Evolutionary conservation across 1,140 invertebrate genomes (phyloP), one percentile per base, ranked within the genome.

Genomic region (Drosophila miranda): DNA sequence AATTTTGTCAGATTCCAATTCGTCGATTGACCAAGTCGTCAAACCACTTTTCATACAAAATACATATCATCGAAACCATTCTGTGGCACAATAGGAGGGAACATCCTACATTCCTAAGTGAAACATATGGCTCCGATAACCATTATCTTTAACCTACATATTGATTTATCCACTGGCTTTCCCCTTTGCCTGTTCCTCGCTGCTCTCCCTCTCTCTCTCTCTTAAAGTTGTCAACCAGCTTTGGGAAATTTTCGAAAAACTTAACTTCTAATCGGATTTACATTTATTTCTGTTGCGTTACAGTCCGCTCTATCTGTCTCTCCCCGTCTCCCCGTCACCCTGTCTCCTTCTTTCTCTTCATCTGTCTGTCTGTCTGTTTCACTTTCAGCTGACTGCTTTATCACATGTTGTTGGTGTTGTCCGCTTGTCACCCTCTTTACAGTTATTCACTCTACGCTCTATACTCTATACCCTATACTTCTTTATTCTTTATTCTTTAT

Each of bases 241-340:
- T 43, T 53, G 42, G 41, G 30, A 78, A 84, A 57, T 70, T 66
- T 77, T 49, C 44, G 21, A 59, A 38, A 67, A 81, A 77, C 78
- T 81, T 78, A 67, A 87, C 78, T 59, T 86, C 74, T 86, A 86
- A 86, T 86, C 82, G 70, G 83, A 86, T 75, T 88, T 86, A 82
- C 58, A 78, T 75, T 78, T 75, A 58, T 51, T 57, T 61, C 57
- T 58, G 43, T 63, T 63, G 52, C 54, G 41, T 64, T 80, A 57
- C 60, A 72, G 50, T 50, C 23, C 67, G 8, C 45, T 48, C 23
- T 42, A 14, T 5, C 34, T 34, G 13, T 9, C 9, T 21, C 14
- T 4, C 1, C 5, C 23, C 23, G 5, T 42, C 55, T 52, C 42
- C 1, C 44, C 26, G n/a, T 51, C 8, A 4, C 21, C 30, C 42